Evolutionary conservation across 2,113 vertebrate genomes (phyloP).

Genomic region (Ptychochromis oligacanthus): DNA sequence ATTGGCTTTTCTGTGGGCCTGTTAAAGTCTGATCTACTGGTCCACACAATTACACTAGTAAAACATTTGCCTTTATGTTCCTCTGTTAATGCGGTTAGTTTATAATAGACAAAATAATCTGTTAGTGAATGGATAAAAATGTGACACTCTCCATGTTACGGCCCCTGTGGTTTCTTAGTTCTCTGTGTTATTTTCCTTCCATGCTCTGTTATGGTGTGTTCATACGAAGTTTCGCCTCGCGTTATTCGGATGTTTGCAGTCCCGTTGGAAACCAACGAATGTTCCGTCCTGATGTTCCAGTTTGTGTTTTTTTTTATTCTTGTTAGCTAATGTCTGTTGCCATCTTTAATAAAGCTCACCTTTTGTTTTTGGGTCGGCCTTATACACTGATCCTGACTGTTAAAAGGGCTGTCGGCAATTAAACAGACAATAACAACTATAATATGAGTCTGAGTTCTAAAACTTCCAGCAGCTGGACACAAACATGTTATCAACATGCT

Average conservation of each 20-base stretch:
- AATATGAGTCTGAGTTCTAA: background rate
- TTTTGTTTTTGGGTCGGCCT: background rate
- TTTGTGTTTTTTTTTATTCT: no score
- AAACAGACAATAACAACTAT: background rate
- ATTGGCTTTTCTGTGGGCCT: accelerated
- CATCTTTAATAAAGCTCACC: background rate
- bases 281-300: background rate
- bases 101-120: background rate
- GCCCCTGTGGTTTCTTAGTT: background rate
- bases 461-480: background rate
- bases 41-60: background rate
- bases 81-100: background rate
- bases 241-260: no score
- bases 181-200: background rate
- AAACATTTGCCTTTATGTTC: background rate
- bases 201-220: background rate
- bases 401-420: background rate
- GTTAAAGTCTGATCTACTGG: background rate
- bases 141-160: background rate
- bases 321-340: no score
- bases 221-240: background rate
- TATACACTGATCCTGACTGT: background rate
- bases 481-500: background rate
- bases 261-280: background rate
- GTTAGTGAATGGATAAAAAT: background rate